Evolutionary conservation across 2,888 invertebrate species (phyloP), one percentile per base, ranked within the genome.

Genomic region (Hyppa rectilinea): DNA sequence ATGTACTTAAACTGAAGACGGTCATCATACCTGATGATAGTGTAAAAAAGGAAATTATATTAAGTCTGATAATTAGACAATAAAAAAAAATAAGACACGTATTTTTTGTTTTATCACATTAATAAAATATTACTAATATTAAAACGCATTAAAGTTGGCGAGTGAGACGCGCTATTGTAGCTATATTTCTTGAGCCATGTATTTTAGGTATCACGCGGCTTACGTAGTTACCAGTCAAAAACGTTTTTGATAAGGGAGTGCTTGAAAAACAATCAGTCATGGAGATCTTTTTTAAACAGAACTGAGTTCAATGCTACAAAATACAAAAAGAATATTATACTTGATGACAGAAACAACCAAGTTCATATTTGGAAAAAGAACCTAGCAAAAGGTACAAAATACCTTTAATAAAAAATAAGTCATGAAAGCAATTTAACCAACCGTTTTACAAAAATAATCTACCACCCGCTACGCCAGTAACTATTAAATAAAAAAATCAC

Each of bases 401-500:
- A 31, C 2, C 31, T 34, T 75, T 23, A 1, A 1, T 29, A n/a
- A 29, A 52, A 34, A 34, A 31, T n/a, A 47, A 38, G 20, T 55
- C 10, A 29, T 26, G 40, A 4, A 49, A 49, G 4, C 4, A 38
- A 66, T n/a, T n/a, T n/a, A 40, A 45, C 31, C 2, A 49, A 68
- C 23, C 7, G 5, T 23, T 31, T 4, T 14, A 26, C 38, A 36
- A 59, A 49, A 49, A 49, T 52, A 34, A 14, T 23, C 14, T 40
- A 49, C 43, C 36, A 43, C 43, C 59, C 26, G 43, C 45, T 55
- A 29, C 26, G 43, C 45, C 50, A 29, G 2, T 38, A 43, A 50
- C 20, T 53, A n/a, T 38, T 17, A 29, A 52, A 75, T 43, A 31
- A n/a, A 38, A 75, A 62, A 62, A 59, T 53, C 6, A 7, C n/a